Base-by-base conservation (phyloP, 2,888 invertebrate species). In the Tetheella fluctuosa region DNA sequence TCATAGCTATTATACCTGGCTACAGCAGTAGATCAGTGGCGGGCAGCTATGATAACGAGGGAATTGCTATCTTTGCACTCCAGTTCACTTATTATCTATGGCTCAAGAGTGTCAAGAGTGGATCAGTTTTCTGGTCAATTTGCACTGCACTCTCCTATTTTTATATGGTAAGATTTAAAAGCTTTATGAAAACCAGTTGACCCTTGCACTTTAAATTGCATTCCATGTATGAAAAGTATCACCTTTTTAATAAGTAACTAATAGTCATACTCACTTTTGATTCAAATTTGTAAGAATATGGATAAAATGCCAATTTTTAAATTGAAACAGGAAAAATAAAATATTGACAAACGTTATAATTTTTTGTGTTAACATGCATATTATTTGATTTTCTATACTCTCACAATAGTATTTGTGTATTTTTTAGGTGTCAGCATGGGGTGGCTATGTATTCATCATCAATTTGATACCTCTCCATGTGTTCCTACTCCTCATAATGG, bases 11-110 rank as follows among this genome's bases (percentile, higher is more conserved):
- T 76, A 97, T 99, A 39, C 99, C 99, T 54, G 99, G 99, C 60
- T 99, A 99, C 90, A 99, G 99, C 73, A 99, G 99, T 81, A 95
- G 99, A 64, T 99, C 99, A 0, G 99, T 99, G 15, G 99, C 99
- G 37, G 99, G 99, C 28, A 99, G 99, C 79, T 99, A 99, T 86
- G 99, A 99, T 85, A 99, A 99, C 92, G 99, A 99, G 92, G 99
- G 99, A 68, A 99, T 99, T 83, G 99, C 99, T 59, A 99, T 99
- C 78, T 99, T 99, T 94, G 99, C 99, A 1, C 94, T 99, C 59
- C 99, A 99, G 93, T 98, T 99, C 85, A 99, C 99, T 1, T 99
- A 99, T 85, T 99, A 96, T 84, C 93, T 99, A 57, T 99, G 99
- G 99, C 96, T 99, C 57, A 99, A 98, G 86, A 97, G 99, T 60